Conservation (phyloP, 1,140 invertebrate genomes). For the Drosophila ficusphila region DNA sequence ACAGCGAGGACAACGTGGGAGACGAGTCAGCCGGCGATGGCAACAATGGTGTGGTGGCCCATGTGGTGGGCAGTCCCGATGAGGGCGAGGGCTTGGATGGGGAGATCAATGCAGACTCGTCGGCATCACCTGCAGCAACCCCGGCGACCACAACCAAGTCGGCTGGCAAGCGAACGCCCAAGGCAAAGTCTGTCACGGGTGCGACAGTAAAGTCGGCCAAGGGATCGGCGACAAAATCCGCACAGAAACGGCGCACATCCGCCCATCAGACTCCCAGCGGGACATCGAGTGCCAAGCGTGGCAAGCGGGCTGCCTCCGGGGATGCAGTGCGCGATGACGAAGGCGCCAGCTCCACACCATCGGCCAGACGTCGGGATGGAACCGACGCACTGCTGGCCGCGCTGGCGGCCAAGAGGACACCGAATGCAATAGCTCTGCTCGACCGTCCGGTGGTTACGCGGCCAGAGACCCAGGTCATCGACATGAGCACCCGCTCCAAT, state of each 20-base stretch:
- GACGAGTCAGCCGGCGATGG: slow-evolving; percentile 67
- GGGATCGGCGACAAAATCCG: slow-evolving; percentile 60
- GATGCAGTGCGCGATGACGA: slow-evolving; percentile 21
- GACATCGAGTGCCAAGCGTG: slow-evolving; percentile 45
- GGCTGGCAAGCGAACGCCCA: slow-evolving; percentile 64
- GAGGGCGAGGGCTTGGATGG: slow-evolving; percentile 45
- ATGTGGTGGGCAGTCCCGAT: slow-evolving; percentile 71
- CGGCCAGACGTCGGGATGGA: slow-evolving; percentile 51
- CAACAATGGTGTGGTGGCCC: slow-evolving; percentile 65
- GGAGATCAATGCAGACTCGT: slow-evolving; percentile 53
- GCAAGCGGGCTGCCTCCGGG: slow-evolving; percentile 43
- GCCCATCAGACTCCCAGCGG: slow-evolving; percentile 60
- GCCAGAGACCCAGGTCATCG: slow-evolving; percentile 90
- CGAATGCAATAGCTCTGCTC: slow-evolving; percentile 76
- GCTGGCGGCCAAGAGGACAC: slow-evolving; percentile 59
- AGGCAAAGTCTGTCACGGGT: slow-evolving; percentile 71
- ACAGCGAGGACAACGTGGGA: slow-evolving; percentile 84
- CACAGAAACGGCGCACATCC: slow-evolving; percentile 70
- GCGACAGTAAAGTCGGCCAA: slow-evolving; percentile 51
- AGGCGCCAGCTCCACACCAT: slow-evolving; percentile 53
- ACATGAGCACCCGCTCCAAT: slow-evolving; percentile 91
- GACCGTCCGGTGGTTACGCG: slow-evolving; percentile 74
- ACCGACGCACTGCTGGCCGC: slow-evolving; percentile 54
- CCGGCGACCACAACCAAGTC: slow-evolving; percentile 45
- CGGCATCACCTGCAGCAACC: slow-evolving; percentile 39